Evolutionary conservation across 2,113 vertebrate genomes (phyloP), one percentile per base, ranked within the genome.

Genomic region (Glaucidium brasilianum): DNA sequence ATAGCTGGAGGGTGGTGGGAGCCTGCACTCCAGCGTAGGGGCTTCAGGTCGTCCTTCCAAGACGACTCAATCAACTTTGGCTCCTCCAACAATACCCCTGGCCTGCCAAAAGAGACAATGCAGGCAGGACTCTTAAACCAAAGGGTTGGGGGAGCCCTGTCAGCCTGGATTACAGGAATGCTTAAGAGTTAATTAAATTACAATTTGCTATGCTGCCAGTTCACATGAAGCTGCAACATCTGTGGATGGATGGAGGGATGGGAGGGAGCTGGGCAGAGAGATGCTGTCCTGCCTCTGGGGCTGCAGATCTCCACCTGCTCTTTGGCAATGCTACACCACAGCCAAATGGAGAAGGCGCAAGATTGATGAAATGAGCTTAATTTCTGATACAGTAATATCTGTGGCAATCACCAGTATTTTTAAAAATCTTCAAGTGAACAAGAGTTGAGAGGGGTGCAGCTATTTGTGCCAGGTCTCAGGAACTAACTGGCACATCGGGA

Each of bases 121-220:
- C 47, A 12, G 69, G 20, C 49, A 53, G 88, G 23, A 6, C 47
- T 94, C 49, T 25, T 32, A 49, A 30, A 69, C 11, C 83, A 14
- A 29, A 9, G 93, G 76, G 86, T 9, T 75, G 87, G 63, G 88
- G 76, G 16, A 73, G 69, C 74, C 86, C 94, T 95, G 95, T 84
- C 93, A 94, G 95, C 82, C 94, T 20, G 79, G 77, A 94, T 93
- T 90, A 92, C 43, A 32, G 84, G 69, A 80, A 66, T 3, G 63
- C 85, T 43, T 95, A 79, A 69, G 94, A 97, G 97, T 97, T 98
- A 98, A 98, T 99, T 98, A 96, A 98, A 98, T 98, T 97, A 94
- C 94, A 93, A 97, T 98, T 98, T 97, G 98, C 98, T 97, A 78
- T 93, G 97, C 98, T 92, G 97, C 97, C 97, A 90, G 98, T 97